Base-by-base conservation (phyloP, 2,888 invertebrate genomes). In the Acutogordius australiensis region DNA sequence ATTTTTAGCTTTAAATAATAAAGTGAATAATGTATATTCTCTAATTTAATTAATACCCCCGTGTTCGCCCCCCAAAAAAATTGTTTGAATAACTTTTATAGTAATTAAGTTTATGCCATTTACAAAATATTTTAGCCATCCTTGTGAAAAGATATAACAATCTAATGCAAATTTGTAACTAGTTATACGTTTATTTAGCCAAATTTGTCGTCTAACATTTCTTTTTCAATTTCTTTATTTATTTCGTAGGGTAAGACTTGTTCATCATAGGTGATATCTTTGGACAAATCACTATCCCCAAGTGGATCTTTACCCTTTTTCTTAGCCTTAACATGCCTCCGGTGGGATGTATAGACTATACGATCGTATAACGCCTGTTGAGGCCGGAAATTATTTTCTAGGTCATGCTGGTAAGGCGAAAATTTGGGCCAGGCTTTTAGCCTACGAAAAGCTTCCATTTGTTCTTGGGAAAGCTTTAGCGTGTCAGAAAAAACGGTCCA, bases 401-500 rank as follows among this genome's bases (percentile, higher is more conserved):
- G 4, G 26, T 51, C 51, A 23, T 51, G 51, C 26, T 51, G 51
- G 23, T 51, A 51, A 4, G 51, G 51, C 4, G 51, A 51, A 51
- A 21, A 51, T 51, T 51, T 51, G 23, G 51, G 51, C 23, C 51
- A n/a, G 23, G 51, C 13, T 51, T 51, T 51, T 4, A 51, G 51
- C 8, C 13, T 4, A n/a, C 51, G 8, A 23, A 51, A 51, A 4
- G 51, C 51, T n/a, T 51, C 26, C 51, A 51, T 51, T 23, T 51
- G 51, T 51, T 51, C 51, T 51, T 51, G 51, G 51, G 51, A 51
- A n/a, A 51, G 23, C 23, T 51, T 51, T 21, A 51, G 23, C 8
- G 60, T 26, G 18, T 60, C n/a, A 13, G 45, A 26, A 45, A 60
- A 60, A 8, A 60, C 51, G 2, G 45, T 60, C 60, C 60, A 60